Evolutionary conservation across 1,140 invertebrate species (phyloP).

Genomic region (Pachypsylla venusta): DNA sequence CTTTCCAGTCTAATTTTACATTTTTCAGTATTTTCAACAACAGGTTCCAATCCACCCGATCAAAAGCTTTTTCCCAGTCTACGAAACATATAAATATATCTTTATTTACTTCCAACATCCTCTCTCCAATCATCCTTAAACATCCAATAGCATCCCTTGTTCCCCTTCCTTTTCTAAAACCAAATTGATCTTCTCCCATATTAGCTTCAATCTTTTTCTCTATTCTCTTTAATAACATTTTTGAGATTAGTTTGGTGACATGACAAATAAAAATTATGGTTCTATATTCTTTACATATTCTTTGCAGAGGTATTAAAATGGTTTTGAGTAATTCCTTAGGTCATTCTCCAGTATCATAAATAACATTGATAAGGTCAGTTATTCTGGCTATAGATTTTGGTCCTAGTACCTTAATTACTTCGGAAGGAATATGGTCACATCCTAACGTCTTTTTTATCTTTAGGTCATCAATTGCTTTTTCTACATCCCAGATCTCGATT

Average conservation of each 20-base stretch:
- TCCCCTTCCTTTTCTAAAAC: no score
- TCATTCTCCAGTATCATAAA: slow-evolving; percentile 12
- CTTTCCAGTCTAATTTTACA: neutral
- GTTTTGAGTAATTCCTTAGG: neutral
- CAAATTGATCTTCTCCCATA: slow-evolving; percentile 3
- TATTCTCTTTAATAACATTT: slow-evolving; percentile 14
- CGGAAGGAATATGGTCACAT: neutral
- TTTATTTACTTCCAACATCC: slow-evolving; percentile 10
- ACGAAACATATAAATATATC: slow-evolving; percentile 5
- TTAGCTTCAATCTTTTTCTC: slow-evolving; percentile 8
- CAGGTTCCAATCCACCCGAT: neutral
- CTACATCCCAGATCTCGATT: neutral
- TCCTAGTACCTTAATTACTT: neutral
- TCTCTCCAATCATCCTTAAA: slow-evolving; percentile 11
- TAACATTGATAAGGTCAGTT: slow-evolving; percentile 7
- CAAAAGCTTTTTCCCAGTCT: slow-evolving; percentile 13
- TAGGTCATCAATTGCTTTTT: neutral
- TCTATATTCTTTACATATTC: neutral
- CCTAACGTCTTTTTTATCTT: neutral
- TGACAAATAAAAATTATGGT: neutral
- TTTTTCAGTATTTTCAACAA: slow-evolving; percentile 8
- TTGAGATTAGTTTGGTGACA: slow-evolving; percentile 9
- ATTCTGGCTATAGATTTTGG: neutral
- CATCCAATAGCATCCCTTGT: slow-evolving; percentile 9
- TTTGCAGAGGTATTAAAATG: slow-evolving; percentile 10